A percentile compares a stretch with the other conserved stretches of the same genome.
phyloP scores from a whole-genome alignment of 2,888 invertebrate genomes.

The Eretmocerus hayati region DNA sequence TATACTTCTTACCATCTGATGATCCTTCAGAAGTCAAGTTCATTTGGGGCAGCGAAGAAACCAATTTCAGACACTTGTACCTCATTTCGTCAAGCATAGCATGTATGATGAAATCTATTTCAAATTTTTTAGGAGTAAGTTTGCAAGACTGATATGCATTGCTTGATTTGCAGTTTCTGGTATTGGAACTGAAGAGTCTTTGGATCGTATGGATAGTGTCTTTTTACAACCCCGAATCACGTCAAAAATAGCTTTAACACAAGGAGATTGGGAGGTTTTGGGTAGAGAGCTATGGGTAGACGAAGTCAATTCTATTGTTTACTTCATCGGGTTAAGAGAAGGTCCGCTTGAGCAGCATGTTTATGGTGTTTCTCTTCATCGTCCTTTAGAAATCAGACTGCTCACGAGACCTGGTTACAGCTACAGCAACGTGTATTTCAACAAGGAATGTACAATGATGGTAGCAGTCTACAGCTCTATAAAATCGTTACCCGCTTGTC shows the following conservation, averaged over 20 bases:
- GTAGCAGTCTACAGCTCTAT: constrained; percentile 81
- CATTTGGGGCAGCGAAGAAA: constrained; percentile 90
- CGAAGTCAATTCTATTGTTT: constrained; percentile 67
- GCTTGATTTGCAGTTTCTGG: constrained; percentile 47
- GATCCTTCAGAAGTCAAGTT: constrained; percentile 56
- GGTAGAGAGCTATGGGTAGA: constrained; percentile 86
- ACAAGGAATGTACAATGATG: constrained; percentile 69
- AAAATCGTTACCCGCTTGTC: constrained; percentile 70
- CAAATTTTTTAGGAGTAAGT: not conserved
- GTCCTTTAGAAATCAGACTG: constrained; percentile 66
- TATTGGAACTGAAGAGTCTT: constrained; percentile 53
- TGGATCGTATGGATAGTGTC: constrained; percentile 50
- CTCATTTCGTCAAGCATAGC: constrained; percentile 59
- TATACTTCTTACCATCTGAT: constrained; percentile 69
- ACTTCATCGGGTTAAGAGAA: constrained; percentile 86
- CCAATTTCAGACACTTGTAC: constrained; percentile 84
- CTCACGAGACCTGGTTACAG: constrained; percentile 80
- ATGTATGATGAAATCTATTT: constrained; percentile 26
- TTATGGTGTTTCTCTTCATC: constrained; percentile 71
- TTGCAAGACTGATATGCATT: not conserved
- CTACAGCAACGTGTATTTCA: constrained; percentile 54
- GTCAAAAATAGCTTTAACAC: constrained; percentile 69
- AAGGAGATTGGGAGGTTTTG: constrained; percentile 91
- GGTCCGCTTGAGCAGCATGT: constrained; percentile 88
- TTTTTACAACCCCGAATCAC: constrained; percentile 57